Evolutionary conservation across 2,797 vertebrate genomes (phyloP).

Genomic region (Sarcoramphus papa): DNA sequence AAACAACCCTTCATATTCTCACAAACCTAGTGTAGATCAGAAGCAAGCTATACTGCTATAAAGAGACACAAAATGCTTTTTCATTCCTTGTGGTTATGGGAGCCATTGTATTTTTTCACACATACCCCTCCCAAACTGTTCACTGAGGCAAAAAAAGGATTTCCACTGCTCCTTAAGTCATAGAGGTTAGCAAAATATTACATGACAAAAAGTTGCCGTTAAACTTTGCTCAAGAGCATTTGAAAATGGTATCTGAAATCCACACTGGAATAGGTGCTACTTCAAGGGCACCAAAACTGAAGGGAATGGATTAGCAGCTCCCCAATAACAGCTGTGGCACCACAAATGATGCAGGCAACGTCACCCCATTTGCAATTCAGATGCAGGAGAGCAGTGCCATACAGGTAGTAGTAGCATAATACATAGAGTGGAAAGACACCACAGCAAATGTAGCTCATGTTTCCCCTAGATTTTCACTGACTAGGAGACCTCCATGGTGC

Average conservation of each 20-base stretch:
- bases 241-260: not conserved
- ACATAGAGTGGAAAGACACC: not conserved
- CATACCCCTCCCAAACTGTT: not conserved
- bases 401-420: not conserved
- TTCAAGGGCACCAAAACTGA: not conserved
- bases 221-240: not conserved
- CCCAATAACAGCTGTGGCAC: not conserved
- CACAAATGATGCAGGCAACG: not conserved
- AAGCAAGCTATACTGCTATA: not conserved
- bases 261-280: not conserved
- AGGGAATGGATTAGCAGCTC: not conserved
- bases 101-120: not conserved
- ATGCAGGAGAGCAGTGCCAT: accelerated
- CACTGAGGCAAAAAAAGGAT: not conserved
- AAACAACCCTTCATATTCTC: not conserved
- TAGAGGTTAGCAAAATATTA: not conserved
- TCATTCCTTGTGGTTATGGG: not conserved
- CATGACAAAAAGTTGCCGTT: not conserved
- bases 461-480: not conserved
- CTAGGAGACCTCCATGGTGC: not conserved
- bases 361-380: not conserved
- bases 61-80: not conserved
- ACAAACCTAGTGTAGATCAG: not conserved
- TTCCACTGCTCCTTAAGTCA: not conserved
- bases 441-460: not conserved